A percentile compares a stretch with the other conserved stretches of the same genome.
phyloP scores from a whole-genome alignment of 2,113 vertebrate species.

The Sterrhoptilus dennistouni region DNA sequence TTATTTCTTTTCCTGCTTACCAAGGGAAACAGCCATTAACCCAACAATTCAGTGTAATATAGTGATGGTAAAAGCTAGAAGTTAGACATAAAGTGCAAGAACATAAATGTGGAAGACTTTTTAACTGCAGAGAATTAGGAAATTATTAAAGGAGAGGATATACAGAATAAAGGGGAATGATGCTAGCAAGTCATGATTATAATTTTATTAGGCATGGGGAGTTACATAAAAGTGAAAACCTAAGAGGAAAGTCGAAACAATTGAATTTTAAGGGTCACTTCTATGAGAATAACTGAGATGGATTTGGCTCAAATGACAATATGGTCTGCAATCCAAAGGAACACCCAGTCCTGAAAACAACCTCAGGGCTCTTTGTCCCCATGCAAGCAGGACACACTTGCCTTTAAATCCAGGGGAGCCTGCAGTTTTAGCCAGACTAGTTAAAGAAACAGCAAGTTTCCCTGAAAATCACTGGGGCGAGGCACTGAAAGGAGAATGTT shows the following conservation, averaged over 20 bases:
- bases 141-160: not conserved
- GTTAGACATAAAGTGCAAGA: not conserved
- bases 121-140: conserved; percentile 16
- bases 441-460: not conserved
- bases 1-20: not conserved
- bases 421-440: not conserved
- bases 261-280: not conserved
- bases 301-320: not conserved
- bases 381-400: not conserved
- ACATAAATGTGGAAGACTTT: not conserved
- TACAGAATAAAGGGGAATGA: not conserved
- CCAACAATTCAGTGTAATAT: not conserved
- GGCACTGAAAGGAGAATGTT: not conserved
- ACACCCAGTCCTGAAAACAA: not conserved
- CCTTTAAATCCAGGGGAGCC: not conserved
- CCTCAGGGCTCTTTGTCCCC: not conserved
- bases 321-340: not conserved
- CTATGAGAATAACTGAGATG: not conserved
- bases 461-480: not conserved
- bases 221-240: conserved; percentile 36
- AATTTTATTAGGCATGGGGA: not conserved
- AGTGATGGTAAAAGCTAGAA: not conserved
- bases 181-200: not conserved
- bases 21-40: not conserved
- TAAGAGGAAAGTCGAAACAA: conserved; percentile 3